Percentiles rank a stretch among this genome's conserved stretches.
These are phyloP conservation scores for Myathropa florea DNA, from an alignment of 2,888 invertebrate genomes.

Conservation along the genomic window DNA sequence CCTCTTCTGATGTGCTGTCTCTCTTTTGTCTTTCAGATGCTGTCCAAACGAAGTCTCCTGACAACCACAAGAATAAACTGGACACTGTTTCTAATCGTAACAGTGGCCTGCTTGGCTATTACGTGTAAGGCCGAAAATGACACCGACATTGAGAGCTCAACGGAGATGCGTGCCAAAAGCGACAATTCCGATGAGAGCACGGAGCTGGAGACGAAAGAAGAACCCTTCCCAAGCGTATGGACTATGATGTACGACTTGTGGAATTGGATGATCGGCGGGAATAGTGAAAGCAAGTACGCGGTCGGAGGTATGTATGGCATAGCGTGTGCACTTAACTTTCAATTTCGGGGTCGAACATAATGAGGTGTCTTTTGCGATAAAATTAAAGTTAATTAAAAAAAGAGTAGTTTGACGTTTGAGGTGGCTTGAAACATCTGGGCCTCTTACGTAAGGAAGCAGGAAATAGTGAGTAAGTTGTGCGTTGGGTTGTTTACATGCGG, in stretches of 20 bases:
- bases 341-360: slow-evolving; percentile 30
- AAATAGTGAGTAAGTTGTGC: neutral
- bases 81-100: slow-evolving; percentile 72
- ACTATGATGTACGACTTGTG: slow-evolving; percentile 76
- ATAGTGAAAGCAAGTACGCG: slow-evolving; percentile 76
- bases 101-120: slow-evolving; percentile 71
- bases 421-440: neutral
- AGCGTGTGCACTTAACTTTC: slow-evolving; percentile 27
- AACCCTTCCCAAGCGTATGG: slow-evolving; percentile 76
- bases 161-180: slow-evolving; percentile 25
- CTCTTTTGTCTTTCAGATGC: slow-evolving; percentile 74
- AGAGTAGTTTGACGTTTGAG: neutral
- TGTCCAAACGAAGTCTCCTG: slow-evolving; percentile 72
- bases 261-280: slow-evolving; percentile 77
- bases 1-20: neutral
- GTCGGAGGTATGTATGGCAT: slow-evolving; percentile 58
- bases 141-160: slow-evolving; percentile 47
- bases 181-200: slow-evolving; percentile 73
- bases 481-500: neutral
- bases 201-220: slow-evolving; percentile 73
- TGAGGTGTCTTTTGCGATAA: neutral
- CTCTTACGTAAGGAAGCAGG: neutral
- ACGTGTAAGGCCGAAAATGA: slow-evolving; percentile 48
- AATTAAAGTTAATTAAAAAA: slow-evolving; percentile 17
- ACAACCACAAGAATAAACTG: slow-evolving; percentile 52